Conservation (phyloP, 2,888 invertebrate species). For the Baccha elongata region DNA sequence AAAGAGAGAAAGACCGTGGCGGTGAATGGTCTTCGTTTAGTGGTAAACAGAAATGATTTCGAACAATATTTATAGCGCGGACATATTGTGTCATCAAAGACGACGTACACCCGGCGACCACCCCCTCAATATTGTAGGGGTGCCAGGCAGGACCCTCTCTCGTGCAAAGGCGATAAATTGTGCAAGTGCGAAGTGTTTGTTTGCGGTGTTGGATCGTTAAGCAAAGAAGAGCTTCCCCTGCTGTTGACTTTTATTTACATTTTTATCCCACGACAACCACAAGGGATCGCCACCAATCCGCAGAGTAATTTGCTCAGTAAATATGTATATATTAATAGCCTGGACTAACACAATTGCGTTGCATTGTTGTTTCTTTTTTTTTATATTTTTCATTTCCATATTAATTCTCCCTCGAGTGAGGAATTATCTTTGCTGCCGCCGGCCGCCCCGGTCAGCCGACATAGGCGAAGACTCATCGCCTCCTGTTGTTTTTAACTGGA, state of each 20-base stretch:
- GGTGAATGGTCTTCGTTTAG: conserved; percentile 23
- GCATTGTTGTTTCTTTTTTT: conserved; percentile 43
- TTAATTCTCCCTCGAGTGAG: conserved; percentile 63
- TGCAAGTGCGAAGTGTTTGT: conserved; percentile 70
- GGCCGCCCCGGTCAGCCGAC: background rate
- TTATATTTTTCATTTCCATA: conserved; percentile 53
- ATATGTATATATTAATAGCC: conserved; percentile 67
- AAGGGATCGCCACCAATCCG: conserved; percentile 54
- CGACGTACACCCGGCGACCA: conserved; percentile 24
- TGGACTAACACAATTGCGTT: conserved; percentile 34
- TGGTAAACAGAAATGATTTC: conserved; percentile 56
- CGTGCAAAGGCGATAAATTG: conserved; percentile 63
- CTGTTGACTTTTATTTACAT: conserved; percentile 56
- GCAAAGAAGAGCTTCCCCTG: conserved; percentile 38
- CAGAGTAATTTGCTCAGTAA: conserved; percentile 69
- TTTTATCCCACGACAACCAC: conserved; percentile 50
- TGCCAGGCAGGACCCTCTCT: background rate
- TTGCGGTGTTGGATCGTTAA: conserved; percentile 66
- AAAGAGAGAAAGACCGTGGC: background rate
- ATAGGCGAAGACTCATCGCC: background rate
- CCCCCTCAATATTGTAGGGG: background rate
- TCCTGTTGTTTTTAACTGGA: conserved; percentile 27
- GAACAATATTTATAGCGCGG: conserved; percentile 67
- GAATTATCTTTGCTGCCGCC: conserved; percentile 44
- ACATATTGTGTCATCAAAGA: conserved; percentile 68